Percentiles rank a stretch among this genome's conserved stretches.
Conservation (phyloP, 1,140 invertebrate genomes). For the Pseudomyrmex sp. region DNA sequence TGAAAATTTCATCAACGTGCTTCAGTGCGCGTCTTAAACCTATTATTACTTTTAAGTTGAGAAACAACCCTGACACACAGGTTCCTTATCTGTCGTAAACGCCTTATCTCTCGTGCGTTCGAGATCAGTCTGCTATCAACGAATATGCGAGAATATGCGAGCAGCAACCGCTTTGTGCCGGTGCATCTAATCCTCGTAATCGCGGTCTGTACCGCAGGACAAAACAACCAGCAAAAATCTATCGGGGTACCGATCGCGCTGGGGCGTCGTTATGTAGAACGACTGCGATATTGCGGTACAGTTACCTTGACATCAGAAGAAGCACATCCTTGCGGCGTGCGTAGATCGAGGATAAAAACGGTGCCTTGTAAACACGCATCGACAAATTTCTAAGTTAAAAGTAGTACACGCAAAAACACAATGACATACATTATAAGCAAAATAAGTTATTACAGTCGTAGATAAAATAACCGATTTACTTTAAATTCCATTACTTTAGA, state of each 20-base stretch:
- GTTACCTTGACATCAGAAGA: conserved; percentile 67
- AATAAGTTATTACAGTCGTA: not conserved
- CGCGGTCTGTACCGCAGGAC: conserved; percentile 37
- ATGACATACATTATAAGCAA: not conserved
- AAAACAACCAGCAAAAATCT: conserved; percentile 63
- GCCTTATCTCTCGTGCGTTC: not conserved
- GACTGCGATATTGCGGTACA: conserved; percentile 66
- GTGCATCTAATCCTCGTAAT: conserved; percentile 58
- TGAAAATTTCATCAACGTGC: no score
- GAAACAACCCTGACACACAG: not conserved
- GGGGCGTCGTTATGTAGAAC: conserved; percentile 67
- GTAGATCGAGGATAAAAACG: conserved; percentile 62
- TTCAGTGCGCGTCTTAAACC: no score
- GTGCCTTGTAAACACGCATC: conserved; percentile 13
- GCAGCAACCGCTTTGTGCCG: conserved; percentile 1
- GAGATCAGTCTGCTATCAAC: conserved; percentile 14
- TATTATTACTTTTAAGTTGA: no score
- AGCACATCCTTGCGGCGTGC: conserved; percentile 67
- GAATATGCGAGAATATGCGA: not conserved
- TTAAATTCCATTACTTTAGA: no score
- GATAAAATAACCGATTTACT: not conserved
- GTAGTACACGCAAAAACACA: no score
- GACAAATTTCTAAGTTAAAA: conserved; percentile 8
- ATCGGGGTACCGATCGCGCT: conserved; percentile 42
- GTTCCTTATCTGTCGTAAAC: conserved; percentile 15